phyloP scores from a whole-genome alignment of 2,888 invertebrate species.

The Cyaniris semiargus region DNA sequence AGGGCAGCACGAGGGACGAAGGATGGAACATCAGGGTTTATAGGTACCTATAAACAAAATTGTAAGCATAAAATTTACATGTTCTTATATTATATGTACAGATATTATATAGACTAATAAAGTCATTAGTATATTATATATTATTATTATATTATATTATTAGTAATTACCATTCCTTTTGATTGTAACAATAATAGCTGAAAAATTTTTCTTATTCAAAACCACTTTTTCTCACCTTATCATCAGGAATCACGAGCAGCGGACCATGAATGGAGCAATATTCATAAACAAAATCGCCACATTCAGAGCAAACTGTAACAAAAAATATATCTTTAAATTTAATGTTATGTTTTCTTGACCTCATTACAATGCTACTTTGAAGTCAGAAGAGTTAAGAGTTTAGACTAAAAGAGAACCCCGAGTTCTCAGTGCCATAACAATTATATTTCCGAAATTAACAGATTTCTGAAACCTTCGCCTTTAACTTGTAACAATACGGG shows the following conservation, averaged over 20 bases:
- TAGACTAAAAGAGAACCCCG: too few species aligned
- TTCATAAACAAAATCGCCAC: conserved; percentile 57
- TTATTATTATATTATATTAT: too few species aligned
- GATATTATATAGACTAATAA: too few species aligned
- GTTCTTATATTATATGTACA: too few species aligned
- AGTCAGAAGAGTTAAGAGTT: background rate
- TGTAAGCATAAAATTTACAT: background rate
- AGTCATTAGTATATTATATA: too few species aligned
- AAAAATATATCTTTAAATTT: background rate
- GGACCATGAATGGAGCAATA: conserved; percentile 62
- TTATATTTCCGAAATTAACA: too few species aligned
- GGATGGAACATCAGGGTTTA: conserved; percentile 49
- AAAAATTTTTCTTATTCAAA: background rate
- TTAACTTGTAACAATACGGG: too few species aligned
- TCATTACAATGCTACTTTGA: background rate
- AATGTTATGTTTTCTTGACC: background rate
- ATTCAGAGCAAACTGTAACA: conserved; percentile 53
- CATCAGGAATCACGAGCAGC: conserved; percentile 56
- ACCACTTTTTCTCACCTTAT: conserved; percentile 48
- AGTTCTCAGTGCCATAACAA: too few species aligned
- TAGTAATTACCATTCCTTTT: too few species aligned
- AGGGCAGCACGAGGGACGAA: conserved; percentile 64
- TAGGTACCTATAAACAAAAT: conserved; percentile 48
- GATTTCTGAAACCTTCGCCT: too few species aligned
- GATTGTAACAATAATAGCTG: too few species aligned